These are phyloP conservation scores for Palloptera scutellata DNA, from an alignment of 2,888 invertebrate species.

Conservation along the genomic window DNA sequence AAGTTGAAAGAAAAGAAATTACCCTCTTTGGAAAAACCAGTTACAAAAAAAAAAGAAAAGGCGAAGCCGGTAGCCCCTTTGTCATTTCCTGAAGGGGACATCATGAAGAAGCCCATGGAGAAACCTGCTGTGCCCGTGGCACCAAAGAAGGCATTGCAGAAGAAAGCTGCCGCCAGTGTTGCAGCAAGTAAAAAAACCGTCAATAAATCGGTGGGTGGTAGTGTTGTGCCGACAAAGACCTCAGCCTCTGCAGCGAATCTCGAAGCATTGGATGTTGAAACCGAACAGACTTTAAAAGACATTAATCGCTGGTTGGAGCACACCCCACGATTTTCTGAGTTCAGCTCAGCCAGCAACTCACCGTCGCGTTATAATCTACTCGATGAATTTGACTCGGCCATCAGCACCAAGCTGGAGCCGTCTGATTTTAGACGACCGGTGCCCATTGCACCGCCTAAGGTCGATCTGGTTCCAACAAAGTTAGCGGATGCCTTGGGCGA, in stretches of 20 bases:
- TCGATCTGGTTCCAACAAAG: constrained; percentile 63
- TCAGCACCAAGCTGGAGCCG: constrained; percentile 64
- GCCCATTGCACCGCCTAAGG: constrained; percentile 60
- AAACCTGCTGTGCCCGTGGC: constrained; percentile 50
- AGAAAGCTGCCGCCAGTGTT: constrained; percentile 36
- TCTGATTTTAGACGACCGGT: constrained; percentile 65
- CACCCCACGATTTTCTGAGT: constrained; percentile 78
- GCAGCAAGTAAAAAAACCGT: constrained; percentile 38
- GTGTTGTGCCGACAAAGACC: constrained; percentile 23
- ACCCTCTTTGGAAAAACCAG: constrained; percentile 31
- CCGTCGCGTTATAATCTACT: constrained; percentile 73
- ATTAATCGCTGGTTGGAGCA: constrained; percentile 90
- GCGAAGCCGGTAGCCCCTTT: constrained; percentile 45
- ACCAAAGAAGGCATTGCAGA: constrained; percentile 42
- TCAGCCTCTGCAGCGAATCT: constrained; percentile 55
- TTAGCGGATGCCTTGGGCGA: constrained; percentile 66
- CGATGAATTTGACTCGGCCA: constrained; percentile 69
- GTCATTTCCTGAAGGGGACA: not conserved
- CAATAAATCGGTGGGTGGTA: constrained; percentile 31
- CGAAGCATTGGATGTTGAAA: constrained; percentile 75
- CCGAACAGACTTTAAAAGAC: constrained; percentile 76
- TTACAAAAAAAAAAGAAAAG: constrained; percentile 40
- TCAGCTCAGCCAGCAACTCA: constrained; percentile 82
- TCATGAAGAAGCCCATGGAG: constrained; percentile 43
- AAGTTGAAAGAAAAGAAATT: constrained; percentile 46